These are phyloP conservation scores for Leptonema lineaticorne DNA, from an alignment of 1,140 invertebrate genomes.

Conservation along the genomic window DNA sequence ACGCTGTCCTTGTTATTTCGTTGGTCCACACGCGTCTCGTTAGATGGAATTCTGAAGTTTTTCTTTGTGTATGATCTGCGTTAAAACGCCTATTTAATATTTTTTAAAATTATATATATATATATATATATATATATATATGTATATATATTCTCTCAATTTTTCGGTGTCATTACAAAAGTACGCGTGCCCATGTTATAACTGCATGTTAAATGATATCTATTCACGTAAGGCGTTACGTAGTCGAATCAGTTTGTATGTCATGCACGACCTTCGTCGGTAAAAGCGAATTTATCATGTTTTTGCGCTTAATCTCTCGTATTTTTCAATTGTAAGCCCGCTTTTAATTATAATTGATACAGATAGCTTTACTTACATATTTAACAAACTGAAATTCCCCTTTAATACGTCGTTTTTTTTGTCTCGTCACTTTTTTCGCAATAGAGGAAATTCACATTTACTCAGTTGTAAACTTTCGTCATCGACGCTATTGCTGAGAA, in stretches of 20 bases:
- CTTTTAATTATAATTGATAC: slow-evolving; percentile 2
- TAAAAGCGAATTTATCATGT: neutral
- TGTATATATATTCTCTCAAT: neutral
- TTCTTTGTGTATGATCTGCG: neutral
- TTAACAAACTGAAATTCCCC: no score
- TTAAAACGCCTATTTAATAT: neutral
- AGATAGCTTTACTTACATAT: neutral
- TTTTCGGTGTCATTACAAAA: neutral
- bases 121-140: no score
- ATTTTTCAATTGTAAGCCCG: slow-evolving; percentile 2
- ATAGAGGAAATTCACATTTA: no score
- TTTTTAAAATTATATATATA: no score
- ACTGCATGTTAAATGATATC: slow-evolving; percentile 4
- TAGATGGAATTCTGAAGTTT: no score
- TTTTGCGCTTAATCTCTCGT: slow-evolving; percentile 1
- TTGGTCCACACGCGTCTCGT: neutral
- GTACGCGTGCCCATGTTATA: neutral
- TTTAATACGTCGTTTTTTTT: no score
- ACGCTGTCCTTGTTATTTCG: neutral
- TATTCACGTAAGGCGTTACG: slow-evolving; percentile 16
- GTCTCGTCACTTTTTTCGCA: no score
- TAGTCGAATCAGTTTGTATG: neutral
- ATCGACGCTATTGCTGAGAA: neutral
- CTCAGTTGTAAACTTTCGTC: neutral
- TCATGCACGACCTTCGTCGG: slow-evolving; percentile 11